Evolutionary conservation across 2,888 invertebrate species (phyloP).

Genomic region (Allacma fusca): DNA sequence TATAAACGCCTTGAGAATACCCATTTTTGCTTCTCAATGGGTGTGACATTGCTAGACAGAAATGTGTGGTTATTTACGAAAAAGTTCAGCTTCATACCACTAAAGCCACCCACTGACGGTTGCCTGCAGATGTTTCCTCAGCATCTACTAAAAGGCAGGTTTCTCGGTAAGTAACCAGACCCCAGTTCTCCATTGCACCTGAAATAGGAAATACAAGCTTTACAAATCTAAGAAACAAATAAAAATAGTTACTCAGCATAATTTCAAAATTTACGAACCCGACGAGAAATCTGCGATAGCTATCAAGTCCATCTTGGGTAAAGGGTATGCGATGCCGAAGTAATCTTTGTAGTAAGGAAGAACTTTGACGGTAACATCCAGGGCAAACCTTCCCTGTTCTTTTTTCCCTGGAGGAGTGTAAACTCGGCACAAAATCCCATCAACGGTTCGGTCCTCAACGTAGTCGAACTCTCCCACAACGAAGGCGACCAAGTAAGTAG

Average conservation of each 20-base stretch:
- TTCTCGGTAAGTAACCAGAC: constrained; percentile 36
- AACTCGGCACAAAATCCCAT: constrained; percentile 82
- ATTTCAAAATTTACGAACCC: constrained; percentile 65
- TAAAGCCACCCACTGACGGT: constrained; percentile 85
- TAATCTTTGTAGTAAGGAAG: constrained; percentile 89
- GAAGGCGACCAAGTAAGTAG: constrained; percentile 92
- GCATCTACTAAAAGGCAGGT: constrained; percentile 85
- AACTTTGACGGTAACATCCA: constrained; percentile 90
- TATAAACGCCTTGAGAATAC: too few species aligned
- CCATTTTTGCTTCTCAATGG: too few species aligned
- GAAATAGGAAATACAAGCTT: constrained; percentile 1
- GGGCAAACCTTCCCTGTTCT: constrained; percentile 89
- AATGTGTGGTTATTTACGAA: too few species aligned
- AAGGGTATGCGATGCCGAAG: constrained; percentile 91
- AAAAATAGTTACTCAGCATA: background rate
- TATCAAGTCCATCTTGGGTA: constrained; percentile 95
- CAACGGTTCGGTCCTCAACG: constrained; percentile 82
- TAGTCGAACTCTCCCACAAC: constrained; percentile 95
- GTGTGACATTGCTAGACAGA: too few species aligned
- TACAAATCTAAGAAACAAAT: background rate
- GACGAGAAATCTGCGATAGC: constrained; percentile 95
- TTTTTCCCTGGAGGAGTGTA: constrained; percentile 90
- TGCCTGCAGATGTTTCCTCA: constrained; percentile 83
- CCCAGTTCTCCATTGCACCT: constrained; percentile 50
- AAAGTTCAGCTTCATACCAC: constrained; percentile 80